These are phyloP conservation scores for Sarcophaga subvicina DNA, from an alignment of 2,888 invertebrate genomes.

Conservation along the genomic window DNA sequence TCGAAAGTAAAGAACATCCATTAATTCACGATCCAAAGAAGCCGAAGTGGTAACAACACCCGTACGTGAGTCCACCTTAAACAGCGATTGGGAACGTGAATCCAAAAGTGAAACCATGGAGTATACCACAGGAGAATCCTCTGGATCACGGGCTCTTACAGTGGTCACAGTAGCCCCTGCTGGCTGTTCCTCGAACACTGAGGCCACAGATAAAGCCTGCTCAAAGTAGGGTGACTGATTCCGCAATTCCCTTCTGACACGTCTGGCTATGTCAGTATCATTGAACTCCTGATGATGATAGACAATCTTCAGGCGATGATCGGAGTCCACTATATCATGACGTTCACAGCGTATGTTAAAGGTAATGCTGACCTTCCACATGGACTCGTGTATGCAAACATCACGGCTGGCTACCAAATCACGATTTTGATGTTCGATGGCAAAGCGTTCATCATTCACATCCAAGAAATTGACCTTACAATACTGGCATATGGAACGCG, in stretches of 20 bases:
- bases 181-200: slow-evolving; percentile 94
- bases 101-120: slow-evolving; percentile 94
- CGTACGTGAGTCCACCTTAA: slow-evolving; percentile 91
- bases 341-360: slow-evolving; percentile 87
- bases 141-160: slow-evolving; percentile 93
- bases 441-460: slow-evolving; percentile 89
- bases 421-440: slow-evolving; percentile 89
- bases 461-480: slow-evolving; percentile 90
- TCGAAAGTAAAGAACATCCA: slow-evolving; percentile 95
- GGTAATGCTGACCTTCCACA: slow-evolving; percentile 91
- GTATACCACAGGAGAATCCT: slow-evolving; percentile 92
- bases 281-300: slow-evolving; percentile 92
- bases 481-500: slow-evolving; percentile 87
- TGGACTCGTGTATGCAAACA: slow-evolving; percentile 90
- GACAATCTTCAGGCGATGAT: slow-evolving; percentile 91
- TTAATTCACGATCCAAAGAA: slow-evolving; percentile 92
- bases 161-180: slow-evolving; percentile 93
- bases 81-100: slow-evolving; percentile 93
- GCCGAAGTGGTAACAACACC: slow-evolving; percentile 94
- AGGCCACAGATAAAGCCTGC: slow-evolving; percentile 93
- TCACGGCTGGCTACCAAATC: slow-evolving; percentile 91
- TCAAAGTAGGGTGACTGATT: slow-evolving; percentile 95
- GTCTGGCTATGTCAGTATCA: slow-evolving; percentile 89
- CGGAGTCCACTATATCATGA: slow-evolving; percentile 87
- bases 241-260: slow-evolving; percentile 89